Evolutionary conservation across 2,888 invertebrate genomes (phyloP).

Genomic region (Lutraria lutraria): DNA sequence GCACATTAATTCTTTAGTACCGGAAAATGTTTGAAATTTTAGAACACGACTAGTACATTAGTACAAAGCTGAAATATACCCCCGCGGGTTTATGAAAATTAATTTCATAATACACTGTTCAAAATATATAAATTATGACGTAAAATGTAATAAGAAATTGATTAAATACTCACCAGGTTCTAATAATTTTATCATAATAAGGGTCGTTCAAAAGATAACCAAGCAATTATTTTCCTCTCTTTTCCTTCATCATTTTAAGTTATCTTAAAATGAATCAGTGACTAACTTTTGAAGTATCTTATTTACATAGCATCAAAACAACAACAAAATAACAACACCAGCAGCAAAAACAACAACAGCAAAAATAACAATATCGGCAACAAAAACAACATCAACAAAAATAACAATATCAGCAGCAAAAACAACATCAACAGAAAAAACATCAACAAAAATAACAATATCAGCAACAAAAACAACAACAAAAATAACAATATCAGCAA

Average conservation of each 20-base stretch:
- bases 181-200: neutral
- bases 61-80: neutral
- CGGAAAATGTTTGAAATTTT: constrained; percentile 8
- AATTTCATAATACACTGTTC: constrained; percentile 10
- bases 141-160: constrained; percentile 4
- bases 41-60: neutral
- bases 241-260: neutral
- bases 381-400: too few relatives aligned
- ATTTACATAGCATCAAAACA: neutral
- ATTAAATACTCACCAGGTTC: neutral
- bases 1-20: constrained; percentile 23
- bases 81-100: neutral
- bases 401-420: too few relatives aligned
- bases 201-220: constrained; percentile 11
- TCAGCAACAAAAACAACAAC: too few relatives aligned
- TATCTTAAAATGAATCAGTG: neutral
- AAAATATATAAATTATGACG: neutral
- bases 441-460: too few relatives aligned
- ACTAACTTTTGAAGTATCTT: neutral
- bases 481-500: too few relatives aligned
- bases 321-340: too few relatives aligned
- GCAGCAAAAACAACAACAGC: too few relatives aligned
- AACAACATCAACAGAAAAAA: too few relatives aligned
- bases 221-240: neutral
- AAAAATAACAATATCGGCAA: neutral